Percentiles rank a stretch among this genome's conserved stretches.
Evolutionary conservation across 2,797 vertebrate species (phyloP).

Genomic region (Selene dorsalis): DNA sequence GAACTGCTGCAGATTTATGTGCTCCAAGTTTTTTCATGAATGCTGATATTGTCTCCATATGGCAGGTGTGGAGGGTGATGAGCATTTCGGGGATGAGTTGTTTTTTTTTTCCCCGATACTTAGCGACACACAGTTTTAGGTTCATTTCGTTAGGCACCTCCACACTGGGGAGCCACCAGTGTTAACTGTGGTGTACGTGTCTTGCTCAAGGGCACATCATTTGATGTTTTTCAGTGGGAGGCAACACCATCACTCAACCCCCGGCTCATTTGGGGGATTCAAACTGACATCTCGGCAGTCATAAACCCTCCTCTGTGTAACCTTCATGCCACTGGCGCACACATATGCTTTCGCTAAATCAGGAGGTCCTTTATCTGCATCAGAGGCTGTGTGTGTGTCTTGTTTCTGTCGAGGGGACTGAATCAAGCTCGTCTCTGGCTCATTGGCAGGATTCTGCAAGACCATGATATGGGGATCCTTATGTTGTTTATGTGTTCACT

Average conservation of each 20-base stretch:
- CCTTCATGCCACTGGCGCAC: constrained; percentile 48
- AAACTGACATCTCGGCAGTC: constrained; percentile 47
- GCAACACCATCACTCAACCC: constrained; percentile 49
- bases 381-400: constrained; percentile 26
- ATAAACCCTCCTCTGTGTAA: constrained; percentile 40
- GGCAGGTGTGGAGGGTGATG: constrained; percentile 27
- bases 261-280: constrained; percentile 44
- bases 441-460: constrained; percentile 41
- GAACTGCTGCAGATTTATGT: constrained; percentile 4
- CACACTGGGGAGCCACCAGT: constrained; percentile 20
- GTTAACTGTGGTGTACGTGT: constrained; percentile 32
- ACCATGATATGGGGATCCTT: constrained; percentile 35
- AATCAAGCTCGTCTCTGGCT: constrained; percentile 53
- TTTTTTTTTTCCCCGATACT: constrained; percentile 24
- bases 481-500: constrained; percentile 30
- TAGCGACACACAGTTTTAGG: constrained; percentile 12
- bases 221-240: constrained; percentile 43
- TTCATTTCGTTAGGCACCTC: constrained; percentile 33
- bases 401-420: constrained; percentile 32
- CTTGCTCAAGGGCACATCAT: constrained; percentile 50
- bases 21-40: constrained; percentile 6
- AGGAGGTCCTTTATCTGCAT: constrained; percentile 44
- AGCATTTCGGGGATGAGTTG: constrained; percentile 13
- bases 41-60: constrained; percentile 12
- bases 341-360: constrained; percentile 49